Conservation (phyloP, 2,113 vertebrate species). For the Triplophysa tibetana region DNA sequence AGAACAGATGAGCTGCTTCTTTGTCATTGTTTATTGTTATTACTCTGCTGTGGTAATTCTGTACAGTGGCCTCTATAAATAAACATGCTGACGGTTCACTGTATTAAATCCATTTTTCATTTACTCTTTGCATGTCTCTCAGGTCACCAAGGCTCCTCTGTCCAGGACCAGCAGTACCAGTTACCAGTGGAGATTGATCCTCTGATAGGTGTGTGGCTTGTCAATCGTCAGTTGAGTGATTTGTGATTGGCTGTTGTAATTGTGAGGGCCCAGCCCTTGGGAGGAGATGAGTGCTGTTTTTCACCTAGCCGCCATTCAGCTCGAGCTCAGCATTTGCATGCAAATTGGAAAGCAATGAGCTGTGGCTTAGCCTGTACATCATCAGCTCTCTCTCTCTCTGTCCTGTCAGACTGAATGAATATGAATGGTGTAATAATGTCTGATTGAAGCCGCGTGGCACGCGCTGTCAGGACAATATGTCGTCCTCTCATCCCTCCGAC, state of each 20-base stretch:
- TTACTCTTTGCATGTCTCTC: constrained; percentile 72
- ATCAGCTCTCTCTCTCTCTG: constrained; percentile 66
- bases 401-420: constrained; percentile 98
- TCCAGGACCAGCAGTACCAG: constrained; percentile 97
- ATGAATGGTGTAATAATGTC: constrained; percentile 99
- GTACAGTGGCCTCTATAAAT: background rate
- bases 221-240: constrained; percentile 61
- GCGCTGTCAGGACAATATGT: constrained; percentile 98
- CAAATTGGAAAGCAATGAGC: constrained; percentile 99
- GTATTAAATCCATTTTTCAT: constrained; percentile 18
- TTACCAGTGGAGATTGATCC: constrained; percentile 99
- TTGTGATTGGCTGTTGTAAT: constrained; percentile 43
- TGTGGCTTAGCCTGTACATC: constrained; percentile 97
- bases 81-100: background rate
- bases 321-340: constrained; percentile 99
- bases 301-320: constrained; percentile 85
- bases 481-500: constrained; percentile 96
- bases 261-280: constrained; percentile 59
- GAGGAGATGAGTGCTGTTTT: constrained; percentile 80
- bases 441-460: constrained; percentile 92
- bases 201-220: constrained; percentile 90
- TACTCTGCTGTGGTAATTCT: background rate
- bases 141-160: constrained; percentile 94
- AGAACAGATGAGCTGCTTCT: background rate
- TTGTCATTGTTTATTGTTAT: background rate